Evolutionary conservation across 2,888 invertebrate species (phyloP).

Genomic region (Smittia sp.): DNA sequence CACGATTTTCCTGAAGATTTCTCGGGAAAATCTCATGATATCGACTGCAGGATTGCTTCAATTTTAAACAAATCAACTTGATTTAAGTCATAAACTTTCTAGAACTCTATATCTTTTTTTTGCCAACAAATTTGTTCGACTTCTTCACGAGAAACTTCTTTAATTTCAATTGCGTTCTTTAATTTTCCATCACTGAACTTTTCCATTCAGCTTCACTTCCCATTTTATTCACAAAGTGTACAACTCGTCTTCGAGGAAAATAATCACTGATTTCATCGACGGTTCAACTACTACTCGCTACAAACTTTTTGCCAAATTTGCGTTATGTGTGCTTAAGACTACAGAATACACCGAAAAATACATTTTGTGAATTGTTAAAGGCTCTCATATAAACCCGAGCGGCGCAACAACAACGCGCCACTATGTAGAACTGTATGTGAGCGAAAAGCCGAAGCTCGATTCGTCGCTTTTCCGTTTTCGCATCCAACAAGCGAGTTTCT

Average conservation of each 20-base stretch:
- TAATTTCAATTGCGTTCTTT: no score
- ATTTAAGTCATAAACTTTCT: not conserved
- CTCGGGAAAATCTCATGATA: not conserved
- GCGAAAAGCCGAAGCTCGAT: conserved; percentile 5
- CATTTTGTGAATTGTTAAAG: conserved; percentile 40
- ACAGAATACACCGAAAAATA: conserved; percentile 22
- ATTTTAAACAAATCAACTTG: not conserved
- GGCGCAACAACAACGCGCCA: conserved; percentile 25
- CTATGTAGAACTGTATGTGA: not conserved
- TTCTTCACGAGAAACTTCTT: no score
- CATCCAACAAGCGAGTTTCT: conserved; percentile 12
- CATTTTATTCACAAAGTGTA: not conserved
- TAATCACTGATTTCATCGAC: conserved; percentile 39
- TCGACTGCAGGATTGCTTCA: not conserved
- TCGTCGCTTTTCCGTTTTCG: conserved; percentile 32
- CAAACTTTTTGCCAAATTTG: conserved; percentile 37
- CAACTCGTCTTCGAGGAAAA: not conserved
- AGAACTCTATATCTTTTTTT: not conserved
- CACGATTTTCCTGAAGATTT: not conserved
- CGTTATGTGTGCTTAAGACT: conserved; percentile 41
- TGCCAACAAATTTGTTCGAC: no score
- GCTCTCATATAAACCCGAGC: conserved; percentile 28
- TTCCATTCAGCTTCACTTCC: not conserved
- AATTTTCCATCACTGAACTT: not conserved
- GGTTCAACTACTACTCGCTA: conserved; percentile 37